Base-by-base conservation (phyloP, 2,113 vertebrate genomes). In the Pithys albifrons region DNA sequence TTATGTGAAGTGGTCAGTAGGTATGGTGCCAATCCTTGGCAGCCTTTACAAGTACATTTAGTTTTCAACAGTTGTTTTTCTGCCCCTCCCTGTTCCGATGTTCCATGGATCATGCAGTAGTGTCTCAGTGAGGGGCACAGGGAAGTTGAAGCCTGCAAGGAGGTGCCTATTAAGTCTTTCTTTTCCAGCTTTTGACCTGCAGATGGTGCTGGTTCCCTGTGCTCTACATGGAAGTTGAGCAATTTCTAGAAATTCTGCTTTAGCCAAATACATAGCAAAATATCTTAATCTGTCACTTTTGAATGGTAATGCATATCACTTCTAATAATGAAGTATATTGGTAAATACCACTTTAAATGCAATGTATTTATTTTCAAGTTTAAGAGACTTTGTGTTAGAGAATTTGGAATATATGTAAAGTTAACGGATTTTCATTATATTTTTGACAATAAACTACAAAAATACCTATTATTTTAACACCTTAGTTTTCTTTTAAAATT, bases 131-230 rank as follows among this genome's bases (percentile, higher is more conserved):
- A 67, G 11, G 3, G 8, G 9, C 28, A 19, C 29, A 33, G 27
- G 33, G 35, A 78, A 75, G 20, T 4, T 58, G 7, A 12, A 49
- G 17, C 13, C 37, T n/a, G 29, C 16, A 35, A 59, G 43, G 14
- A 61, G 24, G 25, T 41, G 33, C 10, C 33, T 51, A 0, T 51
- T 5, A 17, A 46, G 33, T 49, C 35, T 76, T 51, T 55, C 24
- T 73, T 64, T 75, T 66, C 35, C 49, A 80, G 39, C 8, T 61
- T 66, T 37, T 75, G n/a, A 57, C 77, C 93, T 82, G 66, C 29
- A 96, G 95, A n/a, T 96, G 93, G 95, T 69, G 83, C 83, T 91
- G 62, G 14, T 70, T 86, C 73, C 43, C 37, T 35, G 23, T 11
- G 5, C 11, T 0, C 27, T 8, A 12, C 29, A 19, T 0, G 1